Evolutionary conservation across 2,113 vertebrate species (phyloP).

Genomic region (Opisthocomus hoazin): DNA sequence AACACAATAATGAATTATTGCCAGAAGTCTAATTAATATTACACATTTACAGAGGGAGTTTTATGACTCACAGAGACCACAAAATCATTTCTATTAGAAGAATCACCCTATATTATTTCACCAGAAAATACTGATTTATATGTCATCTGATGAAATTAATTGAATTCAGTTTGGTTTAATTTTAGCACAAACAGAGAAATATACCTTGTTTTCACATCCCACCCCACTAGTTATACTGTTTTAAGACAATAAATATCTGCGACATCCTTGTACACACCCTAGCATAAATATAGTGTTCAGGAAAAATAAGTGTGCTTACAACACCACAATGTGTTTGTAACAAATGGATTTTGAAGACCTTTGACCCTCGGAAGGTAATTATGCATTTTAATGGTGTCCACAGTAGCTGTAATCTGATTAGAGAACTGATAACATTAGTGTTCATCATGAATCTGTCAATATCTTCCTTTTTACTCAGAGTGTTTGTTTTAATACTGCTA

Average conservation of each 20-base stretch:
- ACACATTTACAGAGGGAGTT: slow-evolving; percentile 32
- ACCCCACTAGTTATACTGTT: background rate
- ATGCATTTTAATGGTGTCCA: background rate
- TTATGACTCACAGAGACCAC: slow-evolving; percentile 20
- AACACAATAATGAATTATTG: slow-evolving; percentile 3
- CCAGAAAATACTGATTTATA: slow-evolving; percentile 54
- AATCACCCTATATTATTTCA: slow-evolving; percentile 2
- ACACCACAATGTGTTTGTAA: background rate
- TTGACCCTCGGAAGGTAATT: background rate
- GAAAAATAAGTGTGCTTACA: background rate
- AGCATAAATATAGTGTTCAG: background rate
- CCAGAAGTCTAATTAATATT: slow-evolving; percentile 49
- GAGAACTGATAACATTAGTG: background rate
- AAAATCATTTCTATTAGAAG: slow-evolving; percentile 45
- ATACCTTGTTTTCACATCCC: slow-evolving; percentile 26
- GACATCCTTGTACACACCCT: background rate
- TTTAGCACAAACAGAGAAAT: slow-evolving; percentile 33
- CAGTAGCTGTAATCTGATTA: slow-evolving; percentile 9
- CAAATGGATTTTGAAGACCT: background rate
- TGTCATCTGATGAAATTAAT: background rate
- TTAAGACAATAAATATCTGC: slow-evolving; percentile 14
- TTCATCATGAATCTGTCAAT: background rate
- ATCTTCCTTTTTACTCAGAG: background rate
- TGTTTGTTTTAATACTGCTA: background rate
- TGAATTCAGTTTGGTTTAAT: slow-evolving; percentile 7